Evolutionary conservation across 2,888 invertebrate species (phyloP).

Genomic region (Fragum whitleyi): DNA sequence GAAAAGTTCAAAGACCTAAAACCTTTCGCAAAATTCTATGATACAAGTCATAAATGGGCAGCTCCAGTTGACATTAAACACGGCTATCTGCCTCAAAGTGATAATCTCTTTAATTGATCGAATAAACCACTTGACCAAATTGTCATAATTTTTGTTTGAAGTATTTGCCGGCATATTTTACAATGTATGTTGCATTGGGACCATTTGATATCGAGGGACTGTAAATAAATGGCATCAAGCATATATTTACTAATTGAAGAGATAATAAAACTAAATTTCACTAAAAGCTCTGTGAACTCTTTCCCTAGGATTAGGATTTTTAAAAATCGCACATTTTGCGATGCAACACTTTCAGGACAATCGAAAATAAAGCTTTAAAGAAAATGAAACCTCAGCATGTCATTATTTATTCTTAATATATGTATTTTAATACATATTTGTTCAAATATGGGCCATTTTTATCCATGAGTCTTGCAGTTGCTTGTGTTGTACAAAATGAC

Average conservation of each 20-base stretch:
- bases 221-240: constrained; percentile 4
- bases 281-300: no score
- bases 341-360: no score
- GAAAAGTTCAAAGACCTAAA: neutral
- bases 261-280: neutral
- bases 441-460: no score
- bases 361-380: no score
- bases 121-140: neutral
- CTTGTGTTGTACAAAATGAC: no score
- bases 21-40: neutral
- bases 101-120: constrained; percentile 13
- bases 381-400: no score
- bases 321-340: no score
- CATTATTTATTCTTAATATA: no score
- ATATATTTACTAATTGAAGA: neutral
- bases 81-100: constrained; percentile 11
- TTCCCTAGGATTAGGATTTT: no score
- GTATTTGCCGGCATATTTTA: constrained; percentile 1
- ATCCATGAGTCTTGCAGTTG: no score
- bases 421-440: no score
- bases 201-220: neutral
- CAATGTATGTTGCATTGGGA: neutral
- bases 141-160: constrained; percentile 19
- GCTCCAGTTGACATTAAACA: constrained; percentile 10
- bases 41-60: neutral